A percentile compares a stretch with the other conserved stretches of the same genome.
Conservation (phyloP, 2,888 invertebrate species). For the Iselma pallidipennis region DNA sequence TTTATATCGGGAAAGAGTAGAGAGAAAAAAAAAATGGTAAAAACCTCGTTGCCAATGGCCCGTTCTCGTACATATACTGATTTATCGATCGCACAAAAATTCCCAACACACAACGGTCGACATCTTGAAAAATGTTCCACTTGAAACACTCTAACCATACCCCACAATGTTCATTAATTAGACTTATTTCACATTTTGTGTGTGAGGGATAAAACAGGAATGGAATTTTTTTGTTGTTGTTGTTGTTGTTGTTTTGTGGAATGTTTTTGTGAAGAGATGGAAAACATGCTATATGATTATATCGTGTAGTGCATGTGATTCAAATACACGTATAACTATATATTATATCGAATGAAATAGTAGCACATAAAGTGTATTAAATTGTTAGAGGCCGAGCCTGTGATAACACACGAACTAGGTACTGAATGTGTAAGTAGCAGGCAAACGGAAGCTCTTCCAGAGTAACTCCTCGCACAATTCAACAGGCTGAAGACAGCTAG, state of each 20-base stretch:
- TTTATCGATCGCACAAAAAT: not conserved
- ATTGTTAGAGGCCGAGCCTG: conserved; percentile 27
- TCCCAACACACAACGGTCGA: not conserved
- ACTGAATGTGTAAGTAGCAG: conserved; percentile 39
- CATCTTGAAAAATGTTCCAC: not conserved
- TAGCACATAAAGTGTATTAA: conserved; percentile 34
- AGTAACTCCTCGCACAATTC: conserved; percentile 44
- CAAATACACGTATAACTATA: not conserved
- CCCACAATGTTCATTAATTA: not conserved
- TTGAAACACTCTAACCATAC: not conserved
- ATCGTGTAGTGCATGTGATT: not conserved
- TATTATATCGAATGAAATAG: not conserved
- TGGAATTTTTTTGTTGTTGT: not conserved
- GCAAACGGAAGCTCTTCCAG: conserved; percentile 32
- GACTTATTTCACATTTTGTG: not conserved
- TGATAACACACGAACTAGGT: conserved; percentile 37
- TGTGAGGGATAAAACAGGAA: not conserved
- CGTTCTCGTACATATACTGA: not conserved
- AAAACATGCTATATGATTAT: not conserved
- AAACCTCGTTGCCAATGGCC: not conserved
- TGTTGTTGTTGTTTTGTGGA: not conserved
- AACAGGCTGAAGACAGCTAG: conserved; percentile 47
- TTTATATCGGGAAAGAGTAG: not conserved
- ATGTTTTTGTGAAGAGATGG: not conserved
- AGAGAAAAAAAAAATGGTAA: not conserved